Evolutionary conservation across 1,140 invertebrate genomes (phyloP).

Genomic region (Apis laboriosa): DNA sequence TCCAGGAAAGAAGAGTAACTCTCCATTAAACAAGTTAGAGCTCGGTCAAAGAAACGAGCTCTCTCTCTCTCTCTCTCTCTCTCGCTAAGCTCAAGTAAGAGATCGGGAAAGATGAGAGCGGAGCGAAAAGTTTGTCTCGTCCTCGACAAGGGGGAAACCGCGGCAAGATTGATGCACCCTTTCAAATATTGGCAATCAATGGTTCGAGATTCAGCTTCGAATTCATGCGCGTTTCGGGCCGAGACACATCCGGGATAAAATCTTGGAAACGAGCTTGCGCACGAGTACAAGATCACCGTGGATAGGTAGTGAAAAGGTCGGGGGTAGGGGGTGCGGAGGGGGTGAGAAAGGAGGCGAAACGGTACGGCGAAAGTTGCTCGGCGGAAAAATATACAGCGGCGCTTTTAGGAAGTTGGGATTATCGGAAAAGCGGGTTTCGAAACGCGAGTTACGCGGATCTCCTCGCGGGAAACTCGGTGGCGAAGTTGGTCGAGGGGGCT

Average conservation of each 20-base stretch:
- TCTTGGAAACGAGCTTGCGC: conserved; percentile 13
- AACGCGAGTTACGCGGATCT: conserved; percentile 57
- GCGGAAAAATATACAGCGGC: conserved; percentile 64
- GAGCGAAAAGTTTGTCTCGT: neutral
- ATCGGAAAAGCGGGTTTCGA: conserved; percentile 64
- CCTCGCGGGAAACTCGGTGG: conserved; percentile 51
- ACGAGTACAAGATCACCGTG: too few relatives aligned
- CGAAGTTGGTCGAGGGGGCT: conserved; percentile 38
- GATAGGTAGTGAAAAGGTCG: too few relatives aligned
- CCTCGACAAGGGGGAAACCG: neutral
- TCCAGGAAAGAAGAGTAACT: too few relatives aligned
- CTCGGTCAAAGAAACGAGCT: neutral
- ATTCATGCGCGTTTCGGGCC: neutral
- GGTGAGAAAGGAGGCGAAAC: neutral
- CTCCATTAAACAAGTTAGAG: too few relatives aligned
- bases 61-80: too few relatives aligned
- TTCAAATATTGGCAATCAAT: conserved; percentile 1
- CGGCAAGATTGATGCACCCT: conserved; percentile 6
- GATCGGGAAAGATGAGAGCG: neutral
- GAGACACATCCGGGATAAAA: neutral
- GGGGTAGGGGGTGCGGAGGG: neutral
- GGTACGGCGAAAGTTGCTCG: conserved; percentile 51
- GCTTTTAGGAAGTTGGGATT: conserved; percentile 66
- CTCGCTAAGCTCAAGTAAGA: too few relatives aligned
- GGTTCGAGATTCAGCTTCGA: neutral